Conservation (phyloP, 2,888 invertebrate species). For the Hirtodrosophila histrioides region DNA sequence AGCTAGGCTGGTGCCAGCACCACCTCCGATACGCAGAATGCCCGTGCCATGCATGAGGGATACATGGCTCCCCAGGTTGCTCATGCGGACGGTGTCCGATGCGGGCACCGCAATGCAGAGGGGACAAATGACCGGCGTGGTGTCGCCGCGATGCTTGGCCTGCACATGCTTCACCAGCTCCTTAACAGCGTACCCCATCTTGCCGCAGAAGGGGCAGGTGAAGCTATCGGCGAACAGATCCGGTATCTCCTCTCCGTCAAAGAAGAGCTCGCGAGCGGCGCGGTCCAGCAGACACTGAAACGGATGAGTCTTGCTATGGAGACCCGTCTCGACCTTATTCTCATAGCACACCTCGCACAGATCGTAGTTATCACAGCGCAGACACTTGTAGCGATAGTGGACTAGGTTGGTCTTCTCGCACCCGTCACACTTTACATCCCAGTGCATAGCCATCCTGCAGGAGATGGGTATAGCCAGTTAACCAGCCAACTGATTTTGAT, state of each 20-base stretch:
- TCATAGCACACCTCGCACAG: slow-evolving; percentile 49
- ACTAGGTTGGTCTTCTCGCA: slow-evolving; percentile 30
- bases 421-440: slow-evolving; percentile 41
- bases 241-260: slow-evolving; percentile 45
- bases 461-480: too few relatives aligned
- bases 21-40: slow-evolving; percentile 18
- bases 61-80: slow-evolving; percentile 37
- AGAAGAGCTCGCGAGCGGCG: slow-evolving; percentile 37
- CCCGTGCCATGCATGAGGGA: slow-evolving; percentile 19
- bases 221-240: slow-evolving; percentile 56
- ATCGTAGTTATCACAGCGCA: slow-evolving; percentile 53
- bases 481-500: too few relatives aligned
- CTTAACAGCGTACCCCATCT: neutral
- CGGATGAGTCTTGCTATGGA: slow-evolving; percentile 45
- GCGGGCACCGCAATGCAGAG: slow-evolving; percentile 44
- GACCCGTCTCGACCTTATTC: slow-evolving; percentile 17
- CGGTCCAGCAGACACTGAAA: slow-evolving; percentile 58
- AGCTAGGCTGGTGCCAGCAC: neutral
- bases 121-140: slow-evolving; percentile 50
- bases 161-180: slow-evolving; percentile 19
- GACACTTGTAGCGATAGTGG: slow-evolving; percentile 52
- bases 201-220: slow-evolving; percentile 37
- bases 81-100: slow-evolving; percentile 7
- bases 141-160: slow-evolving; percentile 23
- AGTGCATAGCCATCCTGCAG: slow-evolving; percentile 29